A percentile compares a stretch with the other conserved stretches of the same genome.
phyloP scores from a whole-genome alignment of 2,797 vertebrate genomes.

The Anguilla anguilla region DNA sequence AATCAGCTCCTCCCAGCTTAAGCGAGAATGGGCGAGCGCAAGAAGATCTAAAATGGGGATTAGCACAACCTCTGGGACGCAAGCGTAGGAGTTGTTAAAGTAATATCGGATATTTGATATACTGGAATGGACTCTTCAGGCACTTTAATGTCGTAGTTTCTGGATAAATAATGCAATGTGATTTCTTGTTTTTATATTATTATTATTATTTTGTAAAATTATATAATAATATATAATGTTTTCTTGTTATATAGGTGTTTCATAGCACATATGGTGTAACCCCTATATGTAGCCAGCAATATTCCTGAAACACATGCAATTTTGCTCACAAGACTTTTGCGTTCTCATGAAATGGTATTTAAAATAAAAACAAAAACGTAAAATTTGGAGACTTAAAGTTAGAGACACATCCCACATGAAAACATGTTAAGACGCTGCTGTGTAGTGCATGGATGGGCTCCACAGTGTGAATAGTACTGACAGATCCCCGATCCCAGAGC shows the following conservation, averaged over 20 bases:
- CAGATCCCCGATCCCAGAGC: too few species aligned
- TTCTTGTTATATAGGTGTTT: too few species aligned
- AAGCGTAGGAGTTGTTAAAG: background rate
- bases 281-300: too few species aligned
- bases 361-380: background rate
- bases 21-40: background rate
- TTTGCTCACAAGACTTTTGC: background rate
- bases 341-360: background rate
- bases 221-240: background rate
- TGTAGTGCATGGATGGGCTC: background rate
- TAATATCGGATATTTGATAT: background rate
- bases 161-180: background rate
- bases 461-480: too few species aligned
- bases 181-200: background rate
- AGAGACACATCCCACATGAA: background rate
- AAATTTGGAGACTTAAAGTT: background rate
- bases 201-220: background rate
- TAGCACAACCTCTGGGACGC: background rate
- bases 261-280: too few species aligned
- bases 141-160: too few species aligned
- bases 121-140: background rate
- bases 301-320: background rate
- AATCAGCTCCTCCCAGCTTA: background rate
- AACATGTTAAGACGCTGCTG: background rate
- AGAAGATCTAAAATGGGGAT: background rate